Conservation (phyloP, 2,888 invertebrate genomes). For the Drosophila formosana region DNA sequence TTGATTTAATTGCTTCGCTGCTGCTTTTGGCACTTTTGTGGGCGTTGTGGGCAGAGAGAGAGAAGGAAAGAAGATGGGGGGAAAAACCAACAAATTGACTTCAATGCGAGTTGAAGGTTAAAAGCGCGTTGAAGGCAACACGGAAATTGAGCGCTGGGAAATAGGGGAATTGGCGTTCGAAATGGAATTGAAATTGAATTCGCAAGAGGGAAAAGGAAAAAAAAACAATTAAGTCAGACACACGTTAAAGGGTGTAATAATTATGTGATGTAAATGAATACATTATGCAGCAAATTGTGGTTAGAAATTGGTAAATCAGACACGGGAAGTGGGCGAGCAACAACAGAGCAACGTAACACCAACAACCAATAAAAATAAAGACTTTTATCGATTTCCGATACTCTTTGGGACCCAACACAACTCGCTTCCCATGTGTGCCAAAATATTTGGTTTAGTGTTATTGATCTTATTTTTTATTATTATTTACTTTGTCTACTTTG, state of each 20-base stretch:
- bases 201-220: conserved; percentile 1
- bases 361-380: conserved; percentile 2
- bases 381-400: conserved; percentile 53
- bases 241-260: conserved; percentile 37
- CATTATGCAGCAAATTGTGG: conserved; percentile 42
- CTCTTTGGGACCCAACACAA: no score
- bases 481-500: no score
- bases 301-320: conserved; percentile 32
- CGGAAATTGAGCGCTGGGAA: conserved; percentile 57
- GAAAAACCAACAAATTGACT: conserved; percentile 61
- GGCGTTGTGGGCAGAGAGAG: conserved; percentile 16
- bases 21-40: conserved; percentile 34
- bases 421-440: no score
- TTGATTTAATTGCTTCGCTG: conserved; percentile 65
- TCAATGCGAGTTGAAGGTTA: conserved; percentile 81
- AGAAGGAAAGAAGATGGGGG: background rate
- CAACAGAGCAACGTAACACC: background rate
- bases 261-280: conserved; percentile 46
- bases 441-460: no score
- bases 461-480: no score
- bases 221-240: conserved; percentile 30
- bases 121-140: conserved; percentile 51
- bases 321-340: conserved; percentile 37
- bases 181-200: conserved; percentile 22
- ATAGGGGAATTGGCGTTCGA: conserved; percentile 23